phyloP scores from a whole-genome alignment of 1,140 invertebrate genomes.

The Zaprionus tsacasi region DNA sequence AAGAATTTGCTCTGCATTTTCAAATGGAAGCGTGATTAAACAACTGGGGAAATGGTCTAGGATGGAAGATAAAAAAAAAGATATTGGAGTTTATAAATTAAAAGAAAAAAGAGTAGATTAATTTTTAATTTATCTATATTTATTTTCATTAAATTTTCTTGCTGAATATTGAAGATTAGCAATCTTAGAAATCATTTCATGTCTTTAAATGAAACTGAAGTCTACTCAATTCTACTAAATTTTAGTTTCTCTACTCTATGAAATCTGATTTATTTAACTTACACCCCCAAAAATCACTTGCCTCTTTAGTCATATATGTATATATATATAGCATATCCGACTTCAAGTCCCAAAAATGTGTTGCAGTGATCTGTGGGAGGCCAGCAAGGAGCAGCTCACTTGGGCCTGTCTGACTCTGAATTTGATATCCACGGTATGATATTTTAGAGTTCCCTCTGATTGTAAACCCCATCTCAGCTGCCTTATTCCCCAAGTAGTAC shows the following conservation, averaged over 20 bases:
- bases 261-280: too few relatives aligned
- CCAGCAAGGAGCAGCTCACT: slow-evolving; percentile 14
- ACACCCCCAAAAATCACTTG: background rate
- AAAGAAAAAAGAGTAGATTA: too few relatives aligned
- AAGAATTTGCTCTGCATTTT: background rate
- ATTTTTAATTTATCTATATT: too few relatives aligned
- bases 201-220: too few relatives aligned
- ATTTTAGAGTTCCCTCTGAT: background rate
- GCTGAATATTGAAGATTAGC: too few relatives aligned
- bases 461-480: background rate
- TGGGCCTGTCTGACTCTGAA: slow-evolving; percentile 34
- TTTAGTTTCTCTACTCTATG: background rate
- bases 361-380: slow-evolving; percentile 22
- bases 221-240: too few relatives aligned
- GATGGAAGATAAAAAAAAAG: background rate
- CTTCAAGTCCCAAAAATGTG: slow-evolving; percentile 11
- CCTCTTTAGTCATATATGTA: background rate
- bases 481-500: slow-evolving; percentile 12
- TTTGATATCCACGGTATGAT: slow-evolving; percentile 21
- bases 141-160: too few relatives aligned
- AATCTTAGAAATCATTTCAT: too few relatives aligned
- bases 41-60: background rate
- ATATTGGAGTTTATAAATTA: too few relatives aligned
- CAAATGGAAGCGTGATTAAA: background rate
- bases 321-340: background rate